Evolutionary conservation across 2,113 vertebrate species (phyloP), one percentile per base, ranked within the genome.

Genomic region (Polyodon spathula): DNA sequence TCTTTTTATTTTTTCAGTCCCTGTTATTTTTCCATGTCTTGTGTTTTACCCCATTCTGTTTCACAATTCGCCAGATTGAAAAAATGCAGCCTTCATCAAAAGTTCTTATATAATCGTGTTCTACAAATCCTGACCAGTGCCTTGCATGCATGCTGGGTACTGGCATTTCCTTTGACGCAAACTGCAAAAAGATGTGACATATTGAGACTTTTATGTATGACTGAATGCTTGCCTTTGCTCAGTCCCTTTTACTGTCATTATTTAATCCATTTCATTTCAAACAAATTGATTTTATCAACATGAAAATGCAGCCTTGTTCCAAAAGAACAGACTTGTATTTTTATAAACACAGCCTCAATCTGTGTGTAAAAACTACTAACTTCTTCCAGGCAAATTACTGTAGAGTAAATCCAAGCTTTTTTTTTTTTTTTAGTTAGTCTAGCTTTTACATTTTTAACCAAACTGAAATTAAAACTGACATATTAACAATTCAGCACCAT

Each of bases 231-330:
- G 46, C 52, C 6, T 60, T 8, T 6, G 14, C 60, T 40, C 50
- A 38, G 61, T 59, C 57, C 58, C 75, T 77, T 72, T 71, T 70
- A 65, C 73, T 77, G 72, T 68, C 58, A 17, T 40, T 38, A 39
- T 48, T n/a, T 15, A 3, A 4, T 6, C 10, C 50, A 61, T 56
- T 54, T 38, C 62, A 57, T 61, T 51, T 11, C 61, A 48, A 8
- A 43, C 59, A 64, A 56, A 37, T 44, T 43, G 37, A 55, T 52
- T 59, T 6, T 51, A 15, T 37, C 37, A 4, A 4, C 56, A 58
- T 64, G 61, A 67, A 70, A 58, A 70, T 37, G 14, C 60, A 54
- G 37, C 50, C 43, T 57, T 61, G 59, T 65, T 63, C 55, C 50
- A 56, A 44, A 39, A 37, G 44, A 56, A 56, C 44, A 42, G 11